Evolutionary conservation across 2,888 invertebrate species (phyloP), one percentile per base, ranked within the genome.

Genomic region (Syritta pipiens): DNA sequence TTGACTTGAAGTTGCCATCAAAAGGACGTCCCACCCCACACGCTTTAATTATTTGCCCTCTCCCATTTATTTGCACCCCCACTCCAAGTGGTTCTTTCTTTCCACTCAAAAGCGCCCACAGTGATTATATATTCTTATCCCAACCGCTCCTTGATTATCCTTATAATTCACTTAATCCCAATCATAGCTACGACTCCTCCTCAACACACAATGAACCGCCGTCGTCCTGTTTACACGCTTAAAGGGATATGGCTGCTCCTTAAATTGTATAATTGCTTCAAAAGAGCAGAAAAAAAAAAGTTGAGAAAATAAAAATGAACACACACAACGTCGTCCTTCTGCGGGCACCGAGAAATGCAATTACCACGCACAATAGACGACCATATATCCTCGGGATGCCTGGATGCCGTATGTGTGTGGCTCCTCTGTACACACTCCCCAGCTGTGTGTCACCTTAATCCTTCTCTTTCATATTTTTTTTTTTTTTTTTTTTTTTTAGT

Each of bases 361-460:
- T 79, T 79, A 79, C 62, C 68, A 57, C 32, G 48, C 76, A 77
- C 77, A 77, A 77, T 72, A 67, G 77, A 35, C 65, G 5, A 48
- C 35, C 72, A 55, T 67, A 65, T 65, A 60, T 60, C 48, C 40
- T n/a, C n/a, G n/a, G n/a, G n/a, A n/a, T n/a, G n/a, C 37, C 14
- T 14, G 10, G 30, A 17, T 49, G 22, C 57, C 57, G 19, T 37
- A 37, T 37, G 37, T n/a, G n/a, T n/a, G 37, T 4, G 37, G 37
- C 37, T 6, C 35, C 12, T 35, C 9, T 35, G 35, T 14, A 35
- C 14, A 5, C 35, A 14, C 20, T 7, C 37, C 49, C 17, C 37
- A 37, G 19, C 37, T 37, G 37, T 77, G 65, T 72, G 74, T 67
- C 69, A 76, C 46, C 79, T 79, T 81, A 57, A 69, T 71, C 75